Percentiles rank a stretch among this genome's conserved stretches.
Conservation (phyloP, 2,113 vertebrate genomes). For the Lepus americanus region DNA sequence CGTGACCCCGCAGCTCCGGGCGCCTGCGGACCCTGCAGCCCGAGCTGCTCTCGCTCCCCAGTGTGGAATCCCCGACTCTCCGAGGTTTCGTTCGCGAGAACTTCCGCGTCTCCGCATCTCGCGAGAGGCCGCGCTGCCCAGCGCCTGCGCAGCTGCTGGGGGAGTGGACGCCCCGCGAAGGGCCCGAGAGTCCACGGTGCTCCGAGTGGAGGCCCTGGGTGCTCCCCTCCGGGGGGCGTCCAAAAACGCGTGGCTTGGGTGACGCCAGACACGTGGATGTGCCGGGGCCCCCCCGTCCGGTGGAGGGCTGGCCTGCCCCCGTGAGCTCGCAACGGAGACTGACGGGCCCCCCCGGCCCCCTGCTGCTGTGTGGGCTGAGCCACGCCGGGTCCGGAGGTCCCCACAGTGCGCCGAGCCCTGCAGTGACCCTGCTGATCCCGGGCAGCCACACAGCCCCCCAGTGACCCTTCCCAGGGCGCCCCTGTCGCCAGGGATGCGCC, state of each 20-base stretch:
- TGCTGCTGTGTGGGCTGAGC: background rate
- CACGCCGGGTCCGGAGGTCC: no score
- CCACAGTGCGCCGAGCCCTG: no score
- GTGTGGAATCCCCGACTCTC: background rate
- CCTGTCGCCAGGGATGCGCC: accelerated
- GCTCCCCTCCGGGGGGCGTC: background rate
- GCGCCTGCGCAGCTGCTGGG: accelerated
- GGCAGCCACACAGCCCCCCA: no score
- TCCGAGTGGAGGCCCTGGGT: no score
- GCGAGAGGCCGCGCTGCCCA: no score
- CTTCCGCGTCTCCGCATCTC: accelerated
- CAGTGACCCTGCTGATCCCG: no score
- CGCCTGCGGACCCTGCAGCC: background rate
- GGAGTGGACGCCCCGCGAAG: accelerated
- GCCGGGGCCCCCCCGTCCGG: background rate
- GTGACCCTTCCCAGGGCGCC: background rate
- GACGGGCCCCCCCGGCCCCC: accelerated
- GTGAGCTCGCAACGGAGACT: background rate
- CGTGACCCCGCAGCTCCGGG: background rate
- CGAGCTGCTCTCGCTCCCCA: accelerated
- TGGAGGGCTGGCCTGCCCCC: accelerated
- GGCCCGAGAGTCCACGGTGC: background rate
- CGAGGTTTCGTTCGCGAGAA: background rate
- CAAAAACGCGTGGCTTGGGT: background rate
- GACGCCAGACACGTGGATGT: accelerated